Conservation (phyloP, 2,113 vertebrate genomes). For the Benitochromis conjunctus region DNA sequence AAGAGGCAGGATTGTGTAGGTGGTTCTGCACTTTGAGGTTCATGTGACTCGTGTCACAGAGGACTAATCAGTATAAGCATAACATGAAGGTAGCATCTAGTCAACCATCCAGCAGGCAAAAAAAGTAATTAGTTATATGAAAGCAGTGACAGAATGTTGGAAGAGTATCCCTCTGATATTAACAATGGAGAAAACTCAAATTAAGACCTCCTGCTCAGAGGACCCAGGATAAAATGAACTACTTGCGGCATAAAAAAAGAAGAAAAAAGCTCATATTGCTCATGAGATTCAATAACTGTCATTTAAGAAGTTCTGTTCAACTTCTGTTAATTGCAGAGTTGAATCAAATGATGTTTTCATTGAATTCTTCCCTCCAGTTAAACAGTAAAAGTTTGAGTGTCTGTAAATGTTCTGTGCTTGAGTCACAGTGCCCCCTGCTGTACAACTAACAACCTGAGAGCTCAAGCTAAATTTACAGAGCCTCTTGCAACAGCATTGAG, state of each 20-base stretch:
- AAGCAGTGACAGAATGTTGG: not conserved
- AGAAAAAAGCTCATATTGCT: not conserved
- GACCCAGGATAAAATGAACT: not conserved
- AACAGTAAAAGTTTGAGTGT: not conserved
- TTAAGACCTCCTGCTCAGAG: slow-evolving; percentile 16
- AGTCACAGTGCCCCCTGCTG: slow-evolving; percentile 73
- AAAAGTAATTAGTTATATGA: slow-evolving; percentile 44
- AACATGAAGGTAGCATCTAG: slow-evolving; percentile 54
- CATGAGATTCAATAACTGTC: slow-evolving; percentile 29
- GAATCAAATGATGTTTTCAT: not conserved
- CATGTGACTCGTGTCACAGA: slow-evolving; percentile 25
- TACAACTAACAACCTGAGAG: not conserved
- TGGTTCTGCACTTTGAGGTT: not conserved
- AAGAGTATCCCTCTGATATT: not conserved
- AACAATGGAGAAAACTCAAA: slow-evolving; percentile 23
- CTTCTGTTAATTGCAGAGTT: slow-evolving; percentile 35
- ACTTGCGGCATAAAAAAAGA: not conserved
- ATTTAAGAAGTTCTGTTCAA: slow-evolving; percentile 34
- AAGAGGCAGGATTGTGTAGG: not conserved
- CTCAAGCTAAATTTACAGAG: not conserved
- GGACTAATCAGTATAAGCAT: slow-evolving; percentile 14
- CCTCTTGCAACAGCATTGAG: not conserved
- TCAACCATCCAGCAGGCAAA: slow-evolving; percentile 3
- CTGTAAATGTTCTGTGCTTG: slow-evolving; percentile 14
- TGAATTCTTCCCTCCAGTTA: not conserved